phyloP scores from a whole-genome alignment of 2,888 invertebrate genomes.

The Cotesia congregata region DNA sequence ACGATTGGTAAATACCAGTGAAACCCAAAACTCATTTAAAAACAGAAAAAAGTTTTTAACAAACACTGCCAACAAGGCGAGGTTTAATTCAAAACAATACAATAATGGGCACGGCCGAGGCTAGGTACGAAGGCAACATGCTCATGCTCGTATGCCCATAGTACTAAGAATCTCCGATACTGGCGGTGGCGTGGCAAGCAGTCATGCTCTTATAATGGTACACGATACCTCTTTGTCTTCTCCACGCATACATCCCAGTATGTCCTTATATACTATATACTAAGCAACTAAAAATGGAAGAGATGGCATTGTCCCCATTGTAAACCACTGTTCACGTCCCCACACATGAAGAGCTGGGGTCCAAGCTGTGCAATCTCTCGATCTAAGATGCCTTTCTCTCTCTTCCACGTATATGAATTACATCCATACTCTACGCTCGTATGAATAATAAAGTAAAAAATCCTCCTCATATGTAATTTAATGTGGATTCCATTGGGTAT shows the following conservation, averaged over 20 bases:
- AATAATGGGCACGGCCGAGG: constrained; percentile 56
- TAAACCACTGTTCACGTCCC: constrained; percentile 35
- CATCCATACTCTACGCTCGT: not conserved
- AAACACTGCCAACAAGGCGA: constrained; percentile 42
- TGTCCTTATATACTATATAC: not conserved
- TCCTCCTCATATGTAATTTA: constrained; percentile 43
- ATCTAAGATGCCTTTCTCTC: not conserved
- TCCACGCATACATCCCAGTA: constrained; percentile 48
- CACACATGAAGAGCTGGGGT: not conserved
- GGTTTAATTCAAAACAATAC: constrained; percentile 64
- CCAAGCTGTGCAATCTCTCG: not conserved
- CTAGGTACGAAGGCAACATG: constrained; percentile 42
- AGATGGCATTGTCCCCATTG: constrained; percentile 60
- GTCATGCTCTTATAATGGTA: constrained; percentile 36
- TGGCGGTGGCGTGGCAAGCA: constrained; percentile 22
- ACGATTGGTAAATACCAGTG: constrained; percentile 7
- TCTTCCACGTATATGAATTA: constrained; percentile 11
- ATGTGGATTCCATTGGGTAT: constrained; percentile 45
- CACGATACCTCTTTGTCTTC: constrained; percentile 20
- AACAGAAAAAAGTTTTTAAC: constrained; percentile 44
- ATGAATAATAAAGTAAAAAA: too few relatives aligned
- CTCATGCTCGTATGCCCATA: constrained; percentile 32
- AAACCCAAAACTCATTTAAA: constrained; percentile 47
- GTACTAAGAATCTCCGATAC: constrained; percentile 19
- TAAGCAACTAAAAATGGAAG: constrained; percentile 56